These are phyloP conservation scores for Anoplius nigerrimus DNA, from an alignment of 2,888 invertebrate genomes.

Conservation along the genomic window DNA sequence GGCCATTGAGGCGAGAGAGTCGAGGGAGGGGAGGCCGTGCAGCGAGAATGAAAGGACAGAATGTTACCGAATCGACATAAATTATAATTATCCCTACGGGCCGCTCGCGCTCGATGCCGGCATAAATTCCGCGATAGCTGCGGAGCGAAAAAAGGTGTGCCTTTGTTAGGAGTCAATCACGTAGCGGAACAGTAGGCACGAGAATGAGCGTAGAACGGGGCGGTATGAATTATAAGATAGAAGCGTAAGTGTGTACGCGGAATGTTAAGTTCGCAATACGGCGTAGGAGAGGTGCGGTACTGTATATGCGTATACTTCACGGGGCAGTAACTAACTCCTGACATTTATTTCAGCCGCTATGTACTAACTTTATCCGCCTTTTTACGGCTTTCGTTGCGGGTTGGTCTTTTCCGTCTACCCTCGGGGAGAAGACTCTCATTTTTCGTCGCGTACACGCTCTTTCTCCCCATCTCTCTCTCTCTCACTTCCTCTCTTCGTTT, in stretches of 20 bases:
- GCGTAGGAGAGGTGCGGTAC: constrained; percentile 43
- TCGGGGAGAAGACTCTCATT: constrained; percentile 33
- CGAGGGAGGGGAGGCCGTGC: too few relatives aligned
- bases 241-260: constrained; percentile 31
- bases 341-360: constrained; percentile 54
- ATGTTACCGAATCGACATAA: neutral
- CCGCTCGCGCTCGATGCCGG: neutral
- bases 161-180: constrained; percentile 19
- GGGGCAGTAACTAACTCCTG: constrained; percentile 55
- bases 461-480: too few relatives aligned
- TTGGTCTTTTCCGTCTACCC: constrained; percentile 30
- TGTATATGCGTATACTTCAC: too few relatives aligned
- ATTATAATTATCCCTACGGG: neutral
- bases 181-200: neutral
- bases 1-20: constrained; percentile 2
- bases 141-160: neutral
- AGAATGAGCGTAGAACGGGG: constrained; percentile 16
- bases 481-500: too few relatives aligned
- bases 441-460: constrained; percentile 29
- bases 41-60: neutral
- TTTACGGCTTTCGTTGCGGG: constrained; percentile 37
- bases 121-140: neutral
- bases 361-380: constrained; percentile 49
- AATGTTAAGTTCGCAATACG: constrained; percentile 45
- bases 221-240: constrained; percentile 45